Evolutionary conservation across 2,113 vertebrate species (phyloP), one percentile per base, ranked within the genome.

Genomic region (Microtus montanus): DNA sequence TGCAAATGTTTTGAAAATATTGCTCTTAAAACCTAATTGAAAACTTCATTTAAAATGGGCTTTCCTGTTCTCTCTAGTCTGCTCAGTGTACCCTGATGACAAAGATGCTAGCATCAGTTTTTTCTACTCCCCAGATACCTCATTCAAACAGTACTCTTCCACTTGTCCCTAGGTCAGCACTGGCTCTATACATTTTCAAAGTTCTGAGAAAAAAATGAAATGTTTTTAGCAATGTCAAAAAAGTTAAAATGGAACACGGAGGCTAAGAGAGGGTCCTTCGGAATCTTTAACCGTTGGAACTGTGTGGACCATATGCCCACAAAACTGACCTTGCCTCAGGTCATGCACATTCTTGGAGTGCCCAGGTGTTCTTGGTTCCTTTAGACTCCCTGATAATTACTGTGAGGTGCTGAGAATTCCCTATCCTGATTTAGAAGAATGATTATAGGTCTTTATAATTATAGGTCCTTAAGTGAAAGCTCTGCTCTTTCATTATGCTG

Each of bases 361-460:
- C 96, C 91, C 95, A 97, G 89, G 96, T 97, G 89, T 96, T 94
- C 91, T 91, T 93, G 70, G 63, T 94, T 95, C 75, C 93, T 95
- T 96, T 44, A 95, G 68, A 95, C 38, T 78, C 73, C 77, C 63
- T 93, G 82, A 95, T 96, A 97, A 96, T 97, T 96, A 95, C 64
- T 84, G 44, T 80, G 91, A 97, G 90, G 92, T 95, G 71, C 92
- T 96, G 88, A 96, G 95, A 97, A 96, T 93, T 94, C 88, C 92
- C 97, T 75, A 87, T 95, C 78, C 89, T 96, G 89, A 96, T 95
- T 95, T 96, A 97, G 91, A 74, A 93, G 70, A 44, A 84, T 97
- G 89, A 97, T 97, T 97, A 96, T 95, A 96, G 87, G 94, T 94
- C 87, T 96, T 92, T 93, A 91, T 96, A 97, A 97, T 97, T 95